These are phyloP conservation scores for Zapornia atra DNA, from an alignment of 2,113 vertebrate species.

Conservation along the genomic window DNA sequence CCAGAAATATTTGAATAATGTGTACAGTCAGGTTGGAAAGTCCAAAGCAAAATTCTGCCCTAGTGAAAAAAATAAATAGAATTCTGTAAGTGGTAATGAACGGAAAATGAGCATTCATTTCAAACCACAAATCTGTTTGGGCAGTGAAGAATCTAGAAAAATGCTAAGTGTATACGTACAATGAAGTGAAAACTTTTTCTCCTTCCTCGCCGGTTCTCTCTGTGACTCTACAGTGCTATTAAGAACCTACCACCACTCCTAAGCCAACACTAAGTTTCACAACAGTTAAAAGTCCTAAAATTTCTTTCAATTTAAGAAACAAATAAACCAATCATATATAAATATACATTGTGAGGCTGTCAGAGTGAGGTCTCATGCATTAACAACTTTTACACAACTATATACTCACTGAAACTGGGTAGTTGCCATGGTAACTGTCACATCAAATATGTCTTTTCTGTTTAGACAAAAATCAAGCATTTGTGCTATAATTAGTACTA, in stretches of 20 bases:
- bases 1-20: not conserved
- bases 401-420: not conserved
- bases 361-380: not conserved
- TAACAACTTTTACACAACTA: constrained; percentile 10
- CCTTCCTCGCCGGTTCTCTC: not conserved
- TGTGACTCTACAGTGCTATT: not conserved
- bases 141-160: not conserved
- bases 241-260: not conserved
- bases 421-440: constrained; percentile 4
- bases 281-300: not conserved
- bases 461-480: not conserved
- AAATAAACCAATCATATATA: not conserved
- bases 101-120: not conserved
- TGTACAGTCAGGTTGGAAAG: not conserved
- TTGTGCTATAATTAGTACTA: not conserved
- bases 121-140: not conserved
- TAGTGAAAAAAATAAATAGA: not conserved
- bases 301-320: not conserved
- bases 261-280: not conserved
- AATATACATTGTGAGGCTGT: not conserved
- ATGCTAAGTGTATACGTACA: not conserved
- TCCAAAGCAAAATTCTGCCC: not conserved
- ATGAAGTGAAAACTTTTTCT: not conserved
- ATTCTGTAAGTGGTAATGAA: not conserved
- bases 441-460: not conserved